phyloP scores from a whole-genome alignment of 2,797 vertebrate species.

The Sebastes aleutianus region DNA sequence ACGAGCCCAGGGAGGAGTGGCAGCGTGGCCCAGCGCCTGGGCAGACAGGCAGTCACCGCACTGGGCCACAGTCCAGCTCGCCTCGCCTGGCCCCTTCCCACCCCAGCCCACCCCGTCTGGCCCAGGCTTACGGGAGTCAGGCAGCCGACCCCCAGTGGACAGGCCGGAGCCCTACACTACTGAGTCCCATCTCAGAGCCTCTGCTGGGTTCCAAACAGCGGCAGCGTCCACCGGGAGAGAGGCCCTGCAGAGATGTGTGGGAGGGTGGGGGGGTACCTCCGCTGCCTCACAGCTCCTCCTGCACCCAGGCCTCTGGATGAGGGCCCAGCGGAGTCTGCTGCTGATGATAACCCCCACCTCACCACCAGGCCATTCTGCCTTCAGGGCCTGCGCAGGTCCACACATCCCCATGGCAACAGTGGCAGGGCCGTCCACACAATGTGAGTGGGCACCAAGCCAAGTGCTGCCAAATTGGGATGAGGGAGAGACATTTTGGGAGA shows the following conservation, averaged over 20 bases:
- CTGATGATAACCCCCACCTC: slow-evolving; percentile 81
- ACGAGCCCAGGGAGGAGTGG: slow-evolving; percentile 84
- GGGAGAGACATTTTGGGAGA: slow-evolving; percentile 76
- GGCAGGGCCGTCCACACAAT: slow-evolving; percentile 83
- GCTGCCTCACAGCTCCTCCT: slow-evolving; percentile 50
- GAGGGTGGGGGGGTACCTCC: slow-evolving; percentile 11
- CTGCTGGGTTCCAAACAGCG: slow-evolving; percentile 37
- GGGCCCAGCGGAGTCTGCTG: slow-evolving; percentile 74
- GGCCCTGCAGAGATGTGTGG: slow-evolving; percentile 33
- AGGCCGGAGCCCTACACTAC: slow-evolving; percentile 73
- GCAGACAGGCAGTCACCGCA: slow-evolving; percentile 87
- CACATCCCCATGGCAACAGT: slow-evolving; percentile 87
- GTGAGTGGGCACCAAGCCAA: slow-evolving; percentile 83
- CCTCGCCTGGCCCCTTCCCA: slow-evolving; percentile 75
- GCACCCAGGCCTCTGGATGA: slow-evolving; percentile 73
- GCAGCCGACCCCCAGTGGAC: slow-evolving; percentile 82
- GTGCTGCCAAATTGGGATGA: slow-evolving; percentile 81
- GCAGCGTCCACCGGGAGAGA: slow-evolving; percentile 40
- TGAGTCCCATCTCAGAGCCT: slow-evolving; percentile 49
- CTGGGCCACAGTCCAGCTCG: slow-evolving; percentile 82
- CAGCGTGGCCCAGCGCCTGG: slow-evolving; percentile 82
- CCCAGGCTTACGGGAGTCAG: slow-evolving; percentile 77
- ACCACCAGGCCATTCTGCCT: slow-evolving; percentile 76
- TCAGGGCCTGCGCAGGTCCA: slow-evolving; percentile 80
- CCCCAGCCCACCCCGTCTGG: slow-evolving; percentile 79